phyloP scores from a whole-genome alignment of 2,888 invertebrate species.

The Hemistola chrysoprasaria region DNA sequence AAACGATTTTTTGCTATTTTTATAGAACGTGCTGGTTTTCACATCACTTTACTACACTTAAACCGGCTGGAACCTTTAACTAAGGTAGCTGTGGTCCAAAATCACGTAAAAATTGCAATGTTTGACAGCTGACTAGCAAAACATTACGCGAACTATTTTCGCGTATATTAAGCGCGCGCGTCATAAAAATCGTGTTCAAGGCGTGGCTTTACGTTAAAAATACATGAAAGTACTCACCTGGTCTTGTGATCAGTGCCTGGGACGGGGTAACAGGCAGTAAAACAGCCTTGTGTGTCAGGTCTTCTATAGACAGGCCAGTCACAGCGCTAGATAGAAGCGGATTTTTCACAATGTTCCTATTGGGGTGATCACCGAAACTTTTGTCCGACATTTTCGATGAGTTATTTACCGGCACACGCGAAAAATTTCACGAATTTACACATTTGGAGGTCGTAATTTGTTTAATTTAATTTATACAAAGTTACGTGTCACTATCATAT shows the following conservation, averaged over 20 bases:
- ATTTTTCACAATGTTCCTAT: constrained; percentile 80
- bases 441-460: constrained; percentile 78
- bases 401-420: constrained; percentile 55
- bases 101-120: constrained; percentile 26
- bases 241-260: constrained; percentile 61
- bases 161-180: constrained; percentile 43
- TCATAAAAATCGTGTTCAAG: constrained; percentile 44
- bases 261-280: constrained; percentile 84
- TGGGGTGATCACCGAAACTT: constrained; percentile 71
- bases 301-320: constrained; percentile 87
- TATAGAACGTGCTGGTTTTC: constrained; percentile 5
- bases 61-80: constrained; percentile 13
- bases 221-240: constrained; percentile 70
- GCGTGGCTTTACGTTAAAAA: constrained; percentile 51
- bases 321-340: constrained; percentile 88
- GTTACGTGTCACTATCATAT: constrained; percentile 79
- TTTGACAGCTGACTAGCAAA: constrained; percentile 44
- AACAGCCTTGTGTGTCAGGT: constrained; percentile 87
- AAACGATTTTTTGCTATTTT: constrained; percentile 1
- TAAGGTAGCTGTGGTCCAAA: constrained; percentile 23
- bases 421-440: constrained; percentile 68
- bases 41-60: constrained; percentile 9
- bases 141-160: constrained; percentile 40
- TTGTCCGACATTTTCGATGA: constrained; percentile 66
- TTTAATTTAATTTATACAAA: constrained; percentile 73